These are phyloP conservation scores for Frankliniella fusca DNA, from an alignment of 2,888 invertebrate genomes.

Conservation along the genomic window DNA sequence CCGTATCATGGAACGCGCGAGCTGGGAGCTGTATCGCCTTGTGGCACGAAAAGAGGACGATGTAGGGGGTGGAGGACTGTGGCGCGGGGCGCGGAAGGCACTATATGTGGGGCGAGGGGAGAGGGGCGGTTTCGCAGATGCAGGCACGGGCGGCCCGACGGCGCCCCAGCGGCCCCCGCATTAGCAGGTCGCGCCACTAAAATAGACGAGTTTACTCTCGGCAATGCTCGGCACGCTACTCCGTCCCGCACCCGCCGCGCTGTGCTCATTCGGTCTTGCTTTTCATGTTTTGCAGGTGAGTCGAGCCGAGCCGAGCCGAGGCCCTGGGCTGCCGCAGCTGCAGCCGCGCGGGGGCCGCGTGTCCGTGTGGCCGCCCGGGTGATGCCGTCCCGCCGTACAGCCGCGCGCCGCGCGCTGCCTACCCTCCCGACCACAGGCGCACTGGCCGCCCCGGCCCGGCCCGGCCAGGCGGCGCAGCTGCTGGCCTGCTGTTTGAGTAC, in stretches of 20 bases:
- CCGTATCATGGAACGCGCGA: too few species aligned
- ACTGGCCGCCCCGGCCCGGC: background rate
- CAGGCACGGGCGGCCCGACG: background rate
- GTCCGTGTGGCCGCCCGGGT: background rate
- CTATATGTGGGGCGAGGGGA: too few species aligned
- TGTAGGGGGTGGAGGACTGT: too few species aligned
- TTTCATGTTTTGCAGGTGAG: slow-evolving; percentile 12
- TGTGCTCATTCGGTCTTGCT: background rate
- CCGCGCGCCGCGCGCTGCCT: background rate
- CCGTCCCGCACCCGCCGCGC: background rate
- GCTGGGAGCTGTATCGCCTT: too few species aligned
- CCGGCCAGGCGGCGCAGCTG: too few species aligned
- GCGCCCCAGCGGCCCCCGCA: background rate
- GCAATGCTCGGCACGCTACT: background rate
- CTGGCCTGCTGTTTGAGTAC: too few species aligned
- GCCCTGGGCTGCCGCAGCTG: background rate
- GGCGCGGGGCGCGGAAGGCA: background rate
- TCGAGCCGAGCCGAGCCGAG: background rate
- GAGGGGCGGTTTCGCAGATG: background rate
- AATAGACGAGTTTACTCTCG: background rate
- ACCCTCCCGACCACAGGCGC: slow-evolving; percentile 4
- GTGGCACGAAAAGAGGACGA: too few species aligned
- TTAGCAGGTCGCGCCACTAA: slow-evolving; percentile 6
- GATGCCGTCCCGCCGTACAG: background rate
- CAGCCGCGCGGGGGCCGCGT: too few species aligned